Conservation (phyloP, 2,797 vertebrate species). For the Cottoperca gobio region DNA sequence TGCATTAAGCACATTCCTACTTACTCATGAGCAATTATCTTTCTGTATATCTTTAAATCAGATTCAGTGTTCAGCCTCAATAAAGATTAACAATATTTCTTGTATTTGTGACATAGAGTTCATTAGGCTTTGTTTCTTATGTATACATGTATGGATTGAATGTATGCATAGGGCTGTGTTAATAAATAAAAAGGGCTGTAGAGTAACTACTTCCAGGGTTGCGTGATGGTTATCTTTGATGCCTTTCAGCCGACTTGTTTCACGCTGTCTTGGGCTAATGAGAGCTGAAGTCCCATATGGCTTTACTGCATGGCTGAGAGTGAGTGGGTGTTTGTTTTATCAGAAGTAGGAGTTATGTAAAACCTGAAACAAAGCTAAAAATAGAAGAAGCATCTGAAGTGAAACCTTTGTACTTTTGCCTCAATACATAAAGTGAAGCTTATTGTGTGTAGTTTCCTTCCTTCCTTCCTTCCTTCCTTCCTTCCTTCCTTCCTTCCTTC, state of each 20-base stretch:
- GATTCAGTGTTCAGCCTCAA: not conserved
- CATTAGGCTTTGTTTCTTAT: not conserved
- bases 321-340: conserved; percentile 48
- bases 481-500: not conserved
- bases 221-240: conserved; percentile 25
- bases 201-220: conserved; percentile 10
- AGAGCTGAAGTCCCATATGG: conserved; percentile 71
- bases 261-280: conserved; percentile 59
- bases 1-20: not conserved
- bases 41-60: not conserved
- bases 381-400: conserved; percentile 24
- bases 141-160: not conserved
- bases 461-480: not conserved
- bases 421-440: not conserved
- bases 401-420: not conserved
- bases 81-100: not conserved
- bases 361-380: conserved; percentile 45
- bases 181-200: conserved; percentile 4
- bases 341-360: conserved; percentile 52
- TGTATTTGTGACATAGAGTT: not conserved
- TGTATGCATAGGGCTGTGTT: not conserved
- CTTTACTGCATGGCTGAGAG: conserved; percentile 36
- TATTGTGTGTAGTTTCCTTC: not conserved
- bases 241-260: conserved; percentile 44
- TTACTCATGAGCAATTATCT: not conserved